Evolutionary conservation across 2,888 invertebrate species (phyloP), one percentile per base, ranked within the genome.

Genomic region (Zaprionus lineosus): DNA sequence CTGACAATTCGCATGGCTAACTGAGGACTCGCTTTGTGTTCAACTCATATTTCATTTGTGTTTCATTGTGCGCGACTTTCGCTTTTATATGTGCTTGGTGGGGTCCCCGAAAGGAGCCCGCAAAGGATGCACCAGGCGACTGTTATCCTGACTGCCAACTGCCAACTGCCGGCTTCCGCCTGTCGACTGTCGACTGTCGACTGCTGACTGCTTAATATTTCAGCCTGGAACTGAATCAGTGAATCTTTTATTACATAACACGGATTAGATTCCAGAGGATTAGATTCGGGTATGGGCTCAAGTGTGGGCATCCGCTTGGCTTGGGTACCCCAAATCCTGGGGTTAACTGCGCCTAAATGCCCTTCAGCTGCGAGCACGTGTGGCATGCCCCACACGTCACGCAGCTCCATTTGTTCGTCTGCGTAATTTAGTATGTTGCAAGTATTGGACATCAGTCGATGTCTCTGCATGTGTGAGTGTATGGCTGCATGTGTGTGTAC

Each of bases 241-340:
- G 69, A 65, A 58, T 79, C 74, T 75, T 85, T 83, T 76, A 79
- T 79, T 66, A 78, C 59, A 67, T 74, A 72, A 75, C 74, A 79
- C 57, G 62, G 60, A 57, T 79, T 75, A 65, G 68, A 62, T 50
- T 46, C 48, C 12, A n/a, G n/a, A n/a, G n/a, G n/a, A n/a, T n/a
- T n/a, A 24, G 4, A 24, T 24, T 7, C 2, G 8, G 24, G n/a
- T 24, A 24, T 4, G 5, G 19, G 19, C 19, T 19, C 19, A n/a
- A n/a, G n/a, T n/a, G n/a, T 26, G 26, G 52, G 18, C 12, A 21
- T 14, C 39, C 31, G 31, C 21, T 8, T 5, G 18, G 9, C 15
- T 0, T 2, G 8, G 40, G 24, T 9, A 34, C 18, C 36, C 6
- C 8, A 8, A 4, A 8, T 16, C 16, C 8, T 11, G 21, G 15